A percentile compares a stretch with the other conserved stretches of the same genome.
phyloP scores from a whole-genome alignment of 30 jellyfish, hydroid and myxozoan genomes.

The Pelagia noctiluca region DNA sequence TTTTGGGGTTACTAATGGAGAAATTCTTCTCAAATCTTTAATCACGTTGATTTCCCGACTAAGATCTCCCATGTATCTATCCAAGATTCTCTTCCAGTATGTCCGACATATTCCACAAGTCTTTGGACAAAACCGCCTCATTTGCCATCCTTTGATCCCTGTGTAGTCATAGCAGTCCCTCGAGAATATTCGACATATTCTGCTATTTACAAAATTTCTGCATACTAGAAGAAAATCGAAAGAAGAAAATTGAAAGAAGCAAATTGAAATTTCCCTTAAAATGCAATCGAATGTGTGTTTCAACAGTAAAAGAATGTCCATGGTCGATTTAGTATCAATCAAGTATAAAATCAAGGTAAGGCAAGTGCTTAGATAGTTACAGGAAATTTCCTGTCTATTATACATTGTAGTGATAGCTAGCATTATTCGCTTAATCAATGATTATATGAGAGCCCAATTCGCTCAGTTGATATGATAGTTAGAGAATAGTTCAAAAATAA shows the following conservation, averaged over 20 bases:
- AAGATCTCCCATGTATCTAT: slow-evolving; percentile 26
- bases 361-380: background rate
- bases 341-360: background rate
- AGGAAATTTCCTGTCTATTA: no score
- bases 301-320: no score
- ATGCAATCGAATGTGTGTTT: background rate
- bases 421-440: no score
- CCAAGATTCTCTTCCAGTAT: background rate
- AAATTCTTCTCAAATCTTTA: no score
- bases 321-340: no score
- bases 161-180: slow-evolving; percentile 16
- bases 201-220: slow-evolving; percentile 23
- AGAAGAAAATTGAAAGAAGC: no score
- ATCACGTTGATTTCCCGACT: background rate
- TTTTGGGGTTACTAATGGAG: no score
- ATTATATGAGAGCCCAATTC: no score
- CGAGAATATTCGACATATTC: slow-evolving; percentile 30
- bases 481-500: no score
- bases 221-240: slow-evolving; percentile 30
- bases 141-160: slow-evolving; percentile 45
- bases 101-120: slow-evolving; percentile 53
- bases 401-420: no score
- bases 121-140: slow-evolving; percentile 50
- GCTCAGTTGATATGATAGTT: no score
- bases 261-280: background rate